These are phyloP conservation scores for Acleris emargana DNA, from an alignment of 2,888 invertebrate species.

Conservation along the genomic window DNA sequence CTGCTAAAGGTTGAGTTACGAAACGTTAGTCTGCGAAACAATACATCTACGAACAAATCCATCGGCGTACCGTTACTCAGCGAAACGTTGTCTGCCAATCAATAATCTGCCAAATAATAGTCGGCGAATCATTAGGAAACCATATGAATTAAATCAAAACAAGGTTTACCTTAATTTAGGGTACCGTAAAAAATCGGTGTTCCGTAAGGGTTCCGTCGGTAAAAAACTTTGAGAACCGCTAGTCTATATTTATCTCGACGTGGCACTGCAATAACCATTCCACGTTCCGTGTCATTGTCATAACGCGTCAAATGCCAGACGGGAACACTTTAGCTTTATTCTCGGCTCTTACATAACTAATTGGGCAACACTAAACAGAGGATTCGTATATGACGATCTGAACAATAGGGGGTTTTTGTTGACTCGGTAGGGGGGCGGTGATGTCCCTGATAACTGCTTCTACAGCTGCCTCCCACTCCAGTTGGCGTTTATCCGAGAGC, in stretches of 20 bases:
- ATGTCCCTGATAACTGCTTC: slow-evolving; percentile 90
- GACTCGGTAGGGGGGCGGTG: slow-evolving; percentile 84
- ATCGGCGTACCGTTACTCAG: too few relatives aligned
- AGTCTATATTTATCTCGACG: background rate
- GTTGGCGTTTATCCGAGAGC: slow-evolving; percentile 79
- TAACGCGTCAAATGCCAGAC: slow-evolving; percentile 11
- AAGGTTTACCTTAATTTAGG: too few relatives aligned
- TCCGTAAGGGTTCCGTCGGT: too few relatives aligned
- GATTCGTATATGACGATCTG: slow-evolving; percentile 95
- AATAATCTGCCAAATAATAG: too few relatives aligned
- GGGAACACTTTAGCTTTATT: slow-evolving; percentile 5
- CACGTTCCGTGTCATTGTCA: slow-evolving; percentile 1
- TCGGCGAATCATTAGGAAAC: too few relatives aligned
- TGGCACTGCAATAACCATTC: slow-evolving; percentile 14
- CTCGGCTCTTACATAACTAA: slow-evolving; percentile 15
- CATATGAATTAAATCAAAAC: too few relatives aligned
- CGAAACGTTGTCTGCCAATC: too few relatives aligned
- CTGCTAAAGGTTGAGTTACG: too few relatives aligned
- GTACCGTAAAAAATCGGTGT: too few relatives aligned
- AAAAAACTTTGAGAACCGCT: too few relatives aligned
- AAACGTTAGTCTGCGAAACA: too few relatives aligned
- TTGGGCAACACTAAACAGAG: slow-evolving; percentile 84
- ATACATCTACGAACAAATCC: too few relatives aligned
- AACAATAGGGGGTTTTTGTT: slow-evolving; percentile 84
- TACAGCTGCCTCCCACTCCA: slow-evolving; percentile 90